phyloP scores from a whole-genome alignment of 2,113 vertebrate species.

The Emydura subglobosa region DNA sequence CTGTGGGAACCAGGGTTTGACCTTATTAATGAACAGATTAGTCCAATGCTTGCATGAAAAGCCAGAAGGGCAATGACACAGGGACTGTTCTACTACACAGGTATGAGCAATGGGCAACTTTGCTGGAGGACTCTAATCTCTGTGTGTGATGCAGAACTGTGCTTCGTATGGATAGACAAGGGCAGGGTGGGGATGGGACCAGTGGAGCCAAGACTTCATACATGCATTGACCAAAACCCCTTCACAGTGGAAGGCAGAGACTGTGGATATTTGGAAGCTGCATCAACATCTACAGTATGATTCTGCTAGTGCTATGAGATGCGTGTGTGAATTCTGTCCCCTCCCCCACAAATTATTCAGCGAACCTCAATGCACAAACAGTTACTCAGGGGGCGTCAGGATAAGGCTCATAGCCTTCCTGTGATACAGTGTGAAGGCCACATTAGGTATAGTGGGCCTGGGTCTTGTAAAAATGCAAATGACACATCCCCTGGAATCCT shows the following conservation, averaged over 20 bases:
- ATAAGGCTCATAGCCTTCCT: slow-evolving; percentile 19
- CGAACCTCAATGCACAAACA: background rate
- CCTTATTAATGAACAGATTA: background rate
- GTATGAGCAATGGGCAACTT: background rate
- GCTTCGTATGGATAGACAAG: background rate
- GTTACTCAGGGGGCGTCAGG: background rate
- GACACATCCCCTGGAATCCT: background rate
- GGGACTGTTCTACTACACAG: background rate
- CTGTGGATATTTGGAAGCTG: background rate
- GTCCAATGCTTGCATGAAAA: background rate
- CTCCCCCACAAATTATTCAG: background rate
- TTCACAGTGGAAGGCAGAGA: background rate
- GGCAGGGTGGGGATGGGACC: background rate
- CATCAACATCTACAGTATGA: background rate
- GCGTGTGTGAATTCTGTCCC: background rate
- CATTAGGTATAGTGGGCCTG: background rate
- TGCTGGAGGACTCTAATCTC: background rate
- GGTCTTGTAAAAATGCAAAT: background rate
- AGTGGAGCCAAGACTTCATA: background rate
- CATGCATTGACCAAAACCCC: background rate
- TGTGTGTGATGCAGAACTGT: background rate
- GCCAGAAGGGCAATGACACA: background rate
- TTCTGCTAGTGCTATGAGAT: background rate
- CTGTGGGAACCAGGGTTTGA: background rate
- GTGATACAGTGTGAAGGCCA: background rate